Conservation (phyloP, 2,797 vertebrate species). For the Clarias pachynema region DNA sequence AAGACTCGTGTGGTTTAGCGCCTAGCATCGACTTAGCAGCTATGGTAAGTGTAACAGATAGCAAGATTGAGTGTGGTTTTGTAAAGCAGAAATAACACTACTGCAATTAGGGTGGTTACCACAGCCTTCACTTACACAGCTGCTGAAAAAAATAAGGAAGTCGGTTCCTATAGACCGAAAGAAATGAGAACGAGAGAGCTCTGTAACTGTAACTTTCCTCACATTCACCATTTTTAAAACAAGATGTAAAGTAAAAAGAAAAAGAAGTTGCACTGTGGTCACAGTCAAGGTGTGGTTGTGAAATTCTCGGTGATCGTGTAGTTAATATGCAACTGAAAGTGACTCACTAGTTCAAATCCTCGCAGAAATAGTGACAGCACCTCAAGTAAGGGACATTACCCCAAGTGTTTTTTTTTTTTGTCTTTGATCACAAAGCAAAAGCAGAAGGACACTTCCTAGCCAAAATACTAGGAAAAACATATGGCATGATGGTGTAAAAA, state of each 20-base stretch:
- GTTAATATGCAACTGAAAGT: conserved; percentile 30
- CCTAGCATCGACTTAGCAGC: conserved; percentile 43
- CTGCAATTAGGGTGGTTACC: conserved; percentile 56
- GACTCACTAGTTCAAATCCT: conserved; percentile 13
- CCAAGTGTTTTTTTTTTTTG: not conserved
- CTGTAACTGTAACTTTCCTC: not conserved
- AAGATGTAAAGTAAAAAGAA: not conserved
- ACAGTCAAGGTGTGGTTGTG: conserved; percentile 26
- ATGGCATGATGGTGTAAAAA: not conserved
- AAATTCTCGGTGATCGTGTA: conserved; percentile 32
- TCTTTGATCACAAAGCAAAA: not conserved
- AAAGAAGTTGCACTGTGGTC: conserved; percentile 25
- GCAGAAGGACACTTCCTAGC: not conserved
- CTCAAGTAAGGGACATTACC: conserved; percentile 12
- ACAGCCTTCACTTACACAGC: conserved; percentile 46
- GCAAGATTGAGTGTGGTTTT: conserved; percentile 53
- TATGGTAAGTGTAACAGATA: conserved; percentile 43
- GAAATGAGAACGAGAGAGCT: not conserved
- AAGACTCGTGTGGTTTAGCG: conserved; percentile 34
- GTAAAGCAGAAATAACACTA: conserved; percentile 59
- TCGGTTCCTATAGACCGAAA: conserved; percentile 30
- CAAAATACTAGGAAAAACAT: not conserved
- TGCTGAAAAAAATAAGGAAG: conserved; percentile 62
- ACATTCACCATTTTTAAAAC: not conserved
- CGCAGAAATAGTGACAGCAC: not conserved